Conservation (phyloP, 2,113 vertebrate genomes). For the Melanerpes aurifrons region DNA sequence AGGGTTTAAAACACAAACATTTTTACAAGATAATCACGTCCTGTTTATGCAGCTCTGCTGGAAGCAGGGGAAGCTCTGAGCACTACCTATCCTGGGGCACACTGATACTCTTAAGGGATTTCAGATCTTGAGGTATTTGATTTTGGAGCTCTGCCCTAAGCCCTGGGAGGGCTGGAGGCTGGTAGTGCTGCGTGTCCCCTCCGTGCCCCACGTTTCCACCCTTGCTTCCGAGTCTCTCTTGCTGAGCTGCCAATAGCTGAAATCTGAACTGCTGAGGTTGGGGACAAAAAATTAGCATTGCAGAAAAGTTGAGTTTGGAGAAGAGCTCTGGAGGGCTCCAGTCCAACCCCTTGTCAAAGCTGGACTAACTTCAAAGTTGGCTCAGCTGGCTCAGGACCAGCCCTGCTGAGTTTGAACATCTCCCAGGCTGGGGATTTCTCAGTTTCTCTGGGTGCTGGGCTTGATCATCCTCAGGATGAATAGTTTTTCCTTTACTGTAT, state of each 20-base stretch:
- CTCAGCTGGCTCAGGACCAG: background rate
- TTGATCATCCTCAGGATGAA: background rate
- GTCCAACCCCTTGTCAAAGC: background rate
- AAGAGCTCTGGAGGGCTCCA: background rate
- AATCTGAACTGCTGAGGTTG: background rate
- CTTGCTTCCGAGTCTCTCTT: background rate
- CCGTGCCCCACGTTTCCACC: rapidly evolving
- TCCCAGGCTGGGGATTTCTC: background rate
- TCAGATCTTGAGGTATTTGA: background rate
- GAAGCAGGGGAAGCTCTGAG: background rate
- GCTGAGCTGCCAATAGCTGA: background rate
- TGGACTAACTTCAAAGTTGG: background rate
- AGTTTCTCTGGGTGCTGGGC: background rate
- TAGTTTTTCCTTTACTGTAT: background rate
- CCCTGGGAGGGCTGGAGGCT: background rate
- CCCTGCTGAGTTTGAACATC: background rate
- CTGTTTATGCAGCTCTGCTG: conserved; percentile 12
- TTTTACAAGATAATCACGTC: background rate
- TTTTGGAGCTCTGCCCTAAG: background rate
- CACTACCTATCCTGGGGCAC: background rate
- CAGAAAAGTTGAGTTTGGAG: background rate
- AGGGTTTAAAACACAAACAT: background rate
- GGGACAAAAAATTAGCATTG: background rate
- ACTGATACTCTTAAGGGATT: rapidly evolving
- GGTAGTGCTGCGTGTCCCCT: background rate